Evolutionary conservation across 2,113 vertebrate species (phyloP), one percentile per base, ranked within the genome.

Genomic region (Coregonus clupeaformis): DNA sequence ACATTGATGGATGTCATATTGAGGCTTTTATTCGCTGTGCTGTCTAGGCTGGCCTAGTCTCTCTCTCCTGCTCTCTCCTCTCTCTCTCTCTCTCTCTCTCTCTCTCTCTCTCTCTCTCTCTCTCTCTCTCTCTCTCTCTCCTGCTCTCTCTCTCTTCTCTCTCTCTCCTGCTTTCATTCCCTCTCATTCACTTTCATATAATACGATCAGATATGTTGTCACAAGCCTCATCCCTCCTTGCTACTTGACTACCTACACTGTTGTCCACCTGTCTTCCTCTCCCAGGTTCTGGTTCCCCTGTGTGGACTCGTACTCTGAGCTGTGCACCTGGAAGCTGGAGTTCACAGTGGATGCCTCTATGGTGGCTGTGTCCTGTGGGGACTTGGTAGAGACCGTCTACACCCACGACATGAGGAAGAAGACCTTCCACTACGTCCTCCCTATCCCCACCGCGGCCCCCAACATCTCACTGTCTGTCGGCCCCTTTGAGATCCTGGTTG

Each of bases 371-470:
- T 99, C 98, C 11, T 98, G 95, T 0, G 98, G 98, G 4, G 98
- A 99, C 80, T 91, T 99, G 79, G 93, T 99, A 60, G 98, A 99
- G 90, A 98, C 96, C 0, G 89, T 99, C 1, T 99, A 99, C 75
- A 99, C 98, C 6, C 94, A 97, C 0, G 97, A 99, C 85, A 99
- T 99, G 98, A 94, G 98, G 75, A 99, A 98, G 85, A 99, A 99
- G 88, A 98, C 96, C 32, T 99, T 94, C 85, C 97, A 98, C 81
- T 99, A 99, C 57, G 88, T 96, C 88, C 91, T 99, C 1, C 86
- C 96, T 57, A 99, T 98, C 77, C 98, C 98, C 36, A 99, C 98
- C 0, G 96, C 98, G 0, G 96, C 98, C 0, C 96, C 98, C 4
- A 99, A 99, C 88, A 99, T 99, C 84, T 97, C 97, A 6, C 90